Evolutionary conservation across 2,113 vertebrate genomes (phyloP), one percentile per base, ranked within the genome.

Genomic region (Promerops cafer): DNA sequence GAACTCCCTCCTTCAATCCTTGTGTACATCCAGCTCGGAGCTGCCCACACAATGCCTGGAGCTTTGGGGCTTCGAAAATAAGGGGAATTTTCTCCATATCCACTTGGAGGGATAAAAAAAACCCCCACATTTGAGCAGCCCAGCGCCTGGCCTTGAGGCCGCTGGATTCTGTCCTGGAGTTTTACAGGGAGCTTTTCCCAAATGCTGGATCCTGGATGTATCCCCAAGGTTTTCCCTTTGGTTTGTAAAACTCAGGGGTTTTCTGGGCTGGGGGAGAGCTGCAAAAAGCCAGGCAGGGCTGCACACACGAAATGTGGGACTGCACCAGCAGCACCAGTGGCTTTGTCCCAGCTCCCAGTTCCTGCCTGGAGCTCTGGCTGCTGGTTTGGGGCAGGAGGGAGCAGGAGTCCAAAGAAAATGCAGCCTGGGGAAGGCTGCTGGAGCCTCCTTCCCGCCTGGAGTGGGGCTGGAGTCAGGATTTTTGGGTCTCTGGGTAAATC

Each of bases 21-120:
- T 1, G 0, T 1, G 33, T 6, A 0, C 20, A 7, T 12, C 57
- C 64, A 60, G n/a, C 0, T 3, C 0, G 3, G 59, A 65, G 54
- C 66, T 76, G 57, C 40, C n/a, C 81, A 14, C 1, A 1, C 13
- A 0, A 1, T 3, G 23, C 9, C 63, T 30, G 26, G 44, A 54
- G 19, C 22, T 27, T 30, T 42, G 26, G 6, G 30, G 14, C 30
- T 83, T 13, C 57, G n/a, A 42, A 54, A 49, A 56, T 30, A 39
- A 17, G 2, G 28, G 8, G 23, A 40, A 3, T 6, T 69, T 61
- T 33, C 44, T 47, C n/a, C 9, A 10, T 33, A 31, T 11, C 9
- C 23, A 14, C 10, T 24, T 37, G n/a, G n/a, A n/a, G n/a, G n/a
- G n/a, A n/a, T n/a, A 6, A 26, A 7, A 11, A 59, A 33, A 20